These are phyloP conservation scores for Calyptomena viridis DNA, from an alignment of 2,113 vertebrate species.

Conservation along the genomic window DNA sequence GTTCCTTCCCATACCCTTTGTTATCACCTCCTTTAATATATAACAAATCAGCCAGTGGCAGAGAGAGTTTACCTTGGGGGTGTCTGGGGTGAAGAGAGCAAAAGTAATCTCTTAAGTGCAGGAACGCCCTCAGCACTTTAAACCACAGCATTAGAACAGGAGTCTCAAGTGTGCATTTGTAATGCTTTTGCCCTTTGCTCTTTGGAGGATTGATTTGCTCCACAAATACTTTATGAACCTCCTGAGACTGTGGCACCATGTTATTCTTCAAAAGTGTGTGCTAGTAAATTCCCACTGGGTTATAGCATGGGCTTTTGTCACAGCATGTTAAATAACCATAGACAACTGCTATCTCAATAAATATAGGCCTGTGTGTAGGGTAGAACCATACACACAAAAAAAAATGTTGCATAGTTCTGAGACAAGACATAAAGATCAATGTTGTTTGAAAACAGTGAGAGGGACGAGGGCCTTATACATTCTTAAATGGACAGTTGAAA, in stretches of 20 bases:
- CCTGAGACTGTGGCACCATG: not conserved
- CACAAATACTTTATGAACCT: conserved; percentile 21
- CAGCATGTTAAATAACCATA: not conserved
- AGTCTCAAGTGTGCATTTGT: conserved; percentile 29
- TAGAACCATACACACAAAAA: not conserved
- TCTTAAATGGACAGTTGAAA: not conserved
- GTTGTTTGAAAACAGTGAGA: not conserved
- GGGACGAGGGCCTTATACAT: accelerated
- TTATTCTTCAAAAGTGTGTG: not conserved
- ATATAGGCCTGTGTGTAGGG: not conserved
- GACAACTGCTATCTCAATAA: not conserved
- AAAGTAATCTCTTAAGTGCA: conserved; percentile 50
- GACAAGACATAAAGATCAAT: not conserved
- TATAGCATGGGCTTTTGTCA: not conserved
- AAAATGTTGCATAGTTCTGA: not conserved
- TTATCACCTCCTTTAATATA: not conserved
- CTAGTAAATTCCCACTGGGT: conserved; percentile 10
- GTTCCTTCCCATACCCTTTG: not conserved
- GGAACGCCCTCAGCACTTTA: conserved; percentile 1
- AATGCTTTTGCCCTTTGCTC: conserved; percentile 51
- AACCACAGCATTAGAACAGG: not conserved
- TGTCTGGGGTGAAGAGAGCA: conserved; percentile 24
- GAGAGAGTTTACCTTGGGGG: not conserved
- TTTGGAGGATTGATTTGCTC: not conserved
- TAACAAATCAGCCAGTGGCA: not conserved